A percentile compares a stretch with the other conserved stretches of the same genome.
Evolutionary conservation across 2,888 invertebrate genomes (phyloP).

Genomic region (Tachina lurida): DNA sequence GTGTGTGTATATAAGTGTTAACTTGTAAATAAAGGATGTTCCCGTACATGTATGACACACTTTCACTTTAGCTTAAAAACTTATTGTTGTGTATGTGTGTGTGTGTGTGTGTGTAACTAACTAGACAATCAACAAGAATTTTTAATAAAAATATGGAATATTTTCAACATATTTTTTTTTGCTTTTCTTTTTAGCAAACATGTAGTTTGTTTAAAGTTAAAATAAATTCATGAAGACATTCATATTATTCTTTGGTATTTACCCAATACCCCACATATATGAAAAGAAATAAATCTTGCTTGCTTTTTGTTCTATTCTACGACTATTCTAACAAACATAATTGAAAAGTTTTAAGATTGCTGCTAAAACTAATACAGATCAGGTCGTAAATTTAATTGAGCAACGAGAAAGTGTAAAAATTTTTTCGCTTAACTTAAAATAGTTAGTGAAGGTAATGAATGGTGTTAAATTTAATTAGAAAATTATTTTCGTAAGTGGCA

Average conservation of each 20-base stretch:
- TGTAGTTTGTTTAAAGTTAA: conserved; percentile 49
- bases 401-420: conserved; percentile 28
- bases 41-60: conserved; percentile 1
- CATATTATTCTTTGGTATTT: conserved; percentile 35
- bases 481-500: neutral
- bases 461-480: neutral
- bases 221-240: conserved; percentile 50
- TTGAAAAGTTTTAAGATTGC: conserved; percentile 47
- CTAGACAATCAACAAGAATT: conserved; percentile 61
- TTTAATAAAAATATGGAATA: conserved; percentile 41
- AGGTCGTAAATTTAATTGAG: conserved; percentile 62
- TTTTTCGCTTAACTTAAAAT: neutral
- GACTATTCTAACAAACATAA: conserved; percentile 7
- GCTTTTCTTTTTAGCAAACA: conserved; percentile 17
- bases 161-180: conserved; percentile 6
- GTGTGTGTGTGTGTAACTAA: conserved; percentile 6
- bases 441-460: neutral
- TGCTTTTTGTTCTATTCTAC: conserved; percentile 11
- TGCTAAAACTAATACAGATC: conserved; percentile 24
- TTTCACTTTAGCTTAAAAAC: conserved; percentile 48
- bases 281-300: conserved; percentile 60
- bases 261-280: conserved; percentile 62
- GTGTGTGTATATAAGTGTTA: too few relatives aligned
- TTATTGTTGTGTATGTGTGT: neutral
- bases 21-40: neutral